Conservation (phyloP, 2,113 vertebrate species). For the Xyrauchen texanus region DNA sequence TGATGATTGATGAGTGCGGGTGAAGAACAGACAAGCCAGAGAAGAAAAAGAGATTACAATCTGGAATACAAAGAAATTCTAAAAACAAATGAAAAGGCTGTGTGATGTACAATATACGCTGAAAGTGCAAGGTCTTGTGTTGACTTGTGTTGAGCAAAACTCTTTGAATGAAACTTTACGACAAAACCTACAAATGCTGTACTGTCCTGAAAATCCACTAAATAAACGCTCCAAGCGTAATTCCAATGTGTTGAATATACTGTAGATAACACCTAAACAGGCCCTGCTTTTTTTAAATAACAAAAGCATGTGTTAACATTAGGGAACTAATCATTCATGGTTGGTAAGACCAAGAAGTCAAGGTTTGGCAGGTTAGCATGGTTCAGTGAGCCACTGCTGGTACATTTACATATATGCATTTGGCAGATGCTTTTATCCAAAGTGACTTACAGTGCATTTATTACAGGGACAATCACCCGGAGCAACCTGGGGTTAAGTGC, state of each 20-base stretch:
- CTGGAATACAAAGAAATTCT: neutral
- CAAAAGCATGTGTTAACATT: slow-evolving; percentile 29
- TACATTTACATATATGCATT: too few relatives aligned
- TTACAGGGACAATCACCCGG: too few relatives aligned
- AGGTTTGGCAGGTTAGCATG: too few relatives aligned
- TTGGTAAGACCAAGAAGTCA: too few relatives aligned
- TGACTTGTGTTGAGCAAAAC: neutral
- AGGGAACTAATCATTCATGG: slow-evolving; percentile 14
- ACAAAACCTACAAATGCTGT: neutral
- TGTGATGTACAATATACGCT: neutral
- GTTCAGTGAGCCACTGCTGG: too few relatives aligned
- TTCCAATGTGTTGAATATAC: neutral
- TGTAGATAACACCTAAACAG: slow-evolving; percentile 12
- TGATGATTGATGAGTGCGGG: slow-evolving; percentile 13
- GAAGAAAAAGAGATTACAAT: slow-evolving; percentile 22
- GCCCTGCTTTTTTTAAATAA: slow-evolving; percentile 7
- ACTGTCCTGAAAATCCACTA: slow-evolving; percentile 12
- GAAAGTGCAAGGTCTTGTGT: neutral
- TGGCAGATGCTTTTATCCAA: too few relatives aligned
- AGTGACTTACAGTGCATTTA: too few relatives aligned
- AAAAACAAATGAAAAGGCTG: slow-evolving; percentile 14
- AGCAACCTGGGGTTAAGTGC: too few relatives aligned
- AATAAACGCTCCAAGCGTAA: neutral
- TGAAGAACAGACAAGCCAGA: slow-evolving; percentile 7
- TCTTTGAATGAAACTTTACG: neutral